Conservation (phyloP, 2,888 invertebrate species). For the Himalopsyche anomala region DNA sequence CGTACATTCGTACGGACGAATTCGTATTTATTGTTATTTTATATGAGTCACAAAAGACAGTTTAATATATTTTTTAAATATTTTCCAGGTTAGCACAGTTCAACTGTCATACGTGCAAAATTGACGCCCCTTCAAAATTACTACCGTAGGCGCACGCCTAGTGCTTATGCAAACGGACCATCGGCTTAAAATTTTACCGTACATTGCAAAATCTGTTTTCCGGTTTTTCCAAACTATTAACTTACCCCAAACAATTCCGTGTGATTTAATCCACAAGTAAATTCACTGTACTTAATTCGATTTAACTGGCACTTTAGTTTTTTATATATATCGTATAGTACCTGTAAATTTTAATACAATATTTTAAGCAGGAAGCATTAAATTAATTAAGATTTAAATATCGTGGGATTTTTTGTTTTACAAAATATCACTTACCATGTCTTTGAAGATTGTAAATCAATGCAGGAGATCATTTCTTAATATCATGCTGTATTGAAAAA, state of each 20-base stretch:
- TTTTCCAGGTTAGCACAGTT: background rate
- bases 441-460: conserved; percentile 18
- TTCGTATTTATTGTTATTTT: too few species aligned
- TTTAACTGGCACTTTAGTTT: background rate
- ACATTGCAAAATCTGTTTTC: conserved; percentile 6
- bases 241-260: background rate
- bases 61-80: too few species aligned
- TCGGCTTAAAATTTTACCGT: background rate
- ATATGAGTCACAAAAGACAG: too few species aligned
- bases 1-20: too few species aligned
- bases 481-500: conserved; percentile 37
- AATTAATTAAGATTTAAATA: background rate
- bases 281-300: background rate
- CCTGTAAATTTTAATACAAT: conserved; percentile 17
- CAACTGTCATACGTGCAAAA: conserved; percentile 31
- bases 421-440: background rate
- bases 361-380: background rate
- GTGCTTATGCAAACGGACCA: conserved; percentile 37
- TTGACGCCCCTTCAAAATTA: conserved; percentile 40
- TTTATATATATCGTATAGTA: background rate
- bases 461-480: conserved; percentile 38
- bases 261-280: background rate
- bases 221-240: background rate
- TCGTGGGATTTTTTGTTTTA: background rate
- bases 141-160: conserved; percentile 17